These are phyloP conservation scores for Apodemia duryi DNA, from an alignment of 2,888 invertebrate genomes.

Conservation along the genomic window DNA sequence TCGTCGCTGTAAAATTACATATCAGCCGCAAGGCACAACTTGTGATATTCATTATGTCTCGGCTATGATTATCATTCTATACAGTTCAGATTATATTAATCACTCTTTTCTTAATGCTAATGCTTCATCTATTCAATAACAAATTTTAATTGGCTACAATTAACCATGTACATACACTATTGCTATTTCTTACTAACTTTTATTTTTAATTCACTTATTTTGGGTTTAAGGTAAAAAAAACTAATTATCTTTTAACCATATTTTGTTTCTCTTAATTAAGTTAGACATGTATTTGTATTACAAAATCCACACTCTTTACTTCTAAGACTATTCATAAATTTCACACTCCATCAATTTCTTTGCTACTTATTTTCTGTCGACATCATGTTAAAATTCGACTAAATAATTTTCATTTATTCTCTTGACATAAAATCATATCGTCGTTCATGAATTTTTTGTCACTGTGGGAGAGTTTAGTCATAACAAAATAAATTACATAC, in stretches of 20 bases:
- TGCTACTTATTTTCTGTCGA: slow-evolving; percentile 1
- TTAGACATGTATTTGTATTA: not conserved
- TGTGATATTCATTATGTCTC: not conserved
- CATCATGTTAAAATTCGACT: slow-evolving; percentile 5
- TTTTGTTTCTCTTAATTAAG: not conserved
- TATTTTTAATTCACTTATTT: slow-evolving; percentile 21
- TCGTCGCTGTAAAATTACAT: slow-evolving; percentile 3
- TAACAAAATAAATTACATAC: not conserved
- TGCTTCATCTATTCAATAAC: slow-evolving; percentile 26
- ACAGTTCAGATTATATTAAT: not conserved
- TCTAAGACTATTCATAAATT: slow-evolving; percentile 8
- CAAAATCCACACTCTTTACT: not conserved
- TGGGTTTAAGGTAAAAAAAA: not conserved
- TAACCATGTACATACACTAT: slow-evolving; percentile 18
- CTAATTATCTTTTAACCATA: not conserved
- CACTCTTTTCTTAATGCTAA: slow-evolving; percentile 24
- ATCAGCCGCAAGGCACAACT: slow-evolving; percentile 8
- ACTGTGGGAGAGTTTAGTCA: not conserved
- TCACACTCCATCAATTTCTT: not conserved
- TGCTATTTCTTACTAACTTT: slow-evolving; percentile 25
- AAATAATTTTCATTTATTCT: slow-evolving; percentile 5
- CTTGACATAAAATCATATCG: slow-evolving; percentile 8
- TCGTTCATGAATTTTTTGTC: not conserved
- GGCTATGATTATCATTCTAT: slow-evolving; percentile 6
- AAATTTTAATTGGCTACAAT: slow-evolving; percentile 16